A percentile compares a stretch with the other conserved stretches of the same genome.
These are phyloP conservation scores for Cryptocephalus moraei DNA, from an alignment of 2,888 invertebrate genomes.

Conservation along the genomic window DNA sequence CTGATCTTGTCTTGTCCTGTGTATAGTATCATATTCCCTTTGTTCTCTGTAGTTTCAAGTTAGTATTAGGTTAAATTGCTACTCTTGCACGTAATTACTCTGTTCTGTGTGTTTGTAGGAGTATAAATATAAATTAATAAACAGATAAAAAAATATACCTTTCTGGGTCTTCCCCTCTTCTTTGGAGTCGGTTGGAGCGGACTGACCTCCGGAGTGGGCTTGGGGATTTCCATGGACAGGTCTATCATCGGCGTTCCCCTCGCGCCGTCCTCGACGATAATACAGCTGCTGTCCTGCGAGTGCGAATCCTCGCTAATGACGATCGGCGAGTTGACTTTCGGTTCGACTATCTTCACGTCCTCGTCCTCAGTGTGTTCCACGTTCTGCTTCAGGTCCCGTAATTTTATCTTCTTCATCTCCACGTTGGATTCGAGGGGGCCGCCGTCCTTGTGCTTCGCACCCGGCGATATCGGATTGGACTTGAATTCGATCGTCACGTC, in stretches of 20 bases:
- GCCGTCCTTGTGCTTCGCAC: slow-evolving; percentile 3
- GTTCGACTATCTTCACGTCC: slow-evolving; percentile 20
- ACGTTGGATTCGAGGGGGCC: slow-evolving; percentile 5
- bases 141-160: slow-evolving; percentile 18
- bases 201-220: neutral
- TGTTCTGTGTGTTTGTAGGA: no score
- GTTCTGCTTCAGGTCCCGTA: neutral
- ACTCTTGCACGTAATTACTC: no score
- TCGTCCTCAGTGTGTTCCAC: slow-evolving; percentile 5
- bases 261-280: slow-evolving; percentile 13
- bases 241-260: neutral
- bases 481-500: slow-evolving; percentile 1
- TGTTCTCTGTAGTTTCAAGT: no score
- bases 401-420: no score
- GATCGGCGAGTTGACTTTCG: slow-evolving; percentile 19
- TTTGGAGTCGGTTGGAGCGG: slow-evolving; percentile 9
- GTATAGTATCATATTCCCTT: no score
- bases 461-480: neutral
- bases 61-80: no score
- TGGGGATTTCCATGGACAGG: neutral
- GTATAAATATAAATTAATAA: neutral
- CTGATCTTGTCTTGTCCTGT: no score
- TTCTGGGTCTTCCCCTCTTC: slow-evolving; percentile 19
- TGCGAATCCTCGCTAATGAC: slow-evolving; percentile 25
- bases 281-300: slow-evolving; percentile 21